Percentiles rank a stretch among this genome's conserved stretches.
Evolutionary conservation across 2,113 vertebrate genomes (phyloP).

Genomic region (Bufo gargarizans): DNA sequence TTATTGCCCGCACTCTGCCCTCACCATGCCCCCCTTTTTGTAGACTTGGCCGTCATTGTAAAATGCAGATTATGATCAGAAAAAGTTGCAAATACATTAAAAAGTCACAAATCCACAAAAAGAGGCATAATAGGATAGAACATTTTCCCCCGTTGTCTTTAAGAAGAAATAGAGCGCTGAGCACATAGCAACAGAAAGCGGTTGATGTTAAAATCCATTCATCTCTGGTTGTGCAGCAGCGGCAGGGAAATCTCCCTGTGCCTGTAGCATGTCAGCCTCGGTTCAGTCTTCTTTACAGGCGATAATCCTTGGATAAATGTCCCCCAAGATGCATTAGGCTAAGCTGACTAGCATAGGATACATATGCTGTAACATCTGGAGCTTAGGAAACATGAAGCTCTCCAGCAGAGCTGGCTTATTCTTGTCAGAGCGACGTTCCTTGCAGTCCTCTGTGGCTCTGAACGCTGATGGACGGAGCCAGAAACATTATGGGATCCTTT

Average conservation of each 20-base stretch:
- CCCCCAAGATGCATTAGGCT: constrained; percentile 41
- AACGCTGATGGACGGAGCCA: neutral
- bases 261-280: neutral
- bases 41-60: too few species aligned
- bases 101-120: too few species aligned
- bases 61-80: too few species aligned
- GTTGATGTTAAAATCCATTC: constrained; percentile 25
- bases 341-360: constrained; percentile 29
- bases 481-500: neutral
- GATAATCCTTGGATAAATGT: constrained; percentile 46
- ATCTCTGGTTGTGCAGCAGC: neutral
- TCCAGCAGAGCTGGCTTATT: constrained; percentile 41
- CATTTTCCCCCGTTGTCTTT: neutral
- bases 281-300: constrained; percentile 27
- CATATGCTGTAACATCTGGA: constrained; percentile 50
- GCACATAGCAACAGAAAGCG: constrained; percentile 41
- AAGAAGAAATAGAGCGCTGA: constrained; percentile 8
- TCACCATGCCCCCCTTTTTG: too few species aligned
- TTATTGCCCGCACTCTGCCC: too few species aligned
- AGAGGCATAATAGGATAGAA: too few species aligned
- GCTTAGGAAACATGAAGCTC: constrained; percentile 29
- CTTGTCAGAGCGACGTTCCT: neutral
- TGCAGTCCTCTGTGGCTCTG: neutral
- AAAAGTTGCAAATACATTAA: too few species aligned
- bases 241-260: neutral